phyloP scores from a whole-genome alignment of 1,140 invertebrate genomes.

The Drosophila grimshawi region DNA sequence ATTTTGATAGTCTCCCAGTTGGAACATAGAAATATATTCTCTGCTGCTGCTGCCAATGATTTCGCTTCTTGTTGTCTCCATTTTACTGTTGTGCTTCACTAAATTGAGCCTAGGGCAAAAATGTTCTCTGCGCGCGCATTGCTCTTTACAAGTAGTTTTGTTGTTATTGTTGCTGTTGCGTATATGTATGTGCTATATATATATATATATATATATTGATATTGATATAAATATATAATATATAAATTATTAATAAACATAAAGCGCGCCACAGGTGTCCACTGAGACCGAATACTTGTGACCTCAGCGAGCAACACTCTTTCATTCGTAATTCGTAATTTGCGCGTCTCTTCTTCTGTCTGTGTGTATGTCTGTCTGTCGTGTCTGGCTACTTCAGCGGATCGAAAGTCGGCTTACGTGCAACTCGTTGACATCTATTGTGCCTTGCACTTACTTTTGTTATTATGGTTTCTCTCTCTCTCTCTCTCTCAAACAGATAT shows the following conservation, averaged over 20 bases:
- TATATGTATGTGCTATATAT: background rate
- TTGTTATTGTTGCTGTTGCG: slow-evolving; percentile 31
- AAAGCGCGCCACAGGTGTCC: slow-evolving; percentile 80
- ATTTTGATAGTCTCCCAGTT: slow-evolving; percentile 47
- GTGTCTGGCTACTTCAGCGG: slow-evolving; percentile 2
- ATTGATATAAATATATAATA: slow-evolving; percentile 30
- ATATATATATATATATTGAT: too few species aligned
- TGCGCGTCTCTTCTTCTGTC: slow-evolving; percentile 6
- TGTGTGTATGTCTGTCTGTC: background rate
- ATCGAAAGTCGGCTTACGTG: slow-evolving; percentile 20
- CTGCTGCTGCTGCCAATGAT: slow-evolving; percentile 17
- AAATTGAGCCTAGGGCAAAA: slow-evolving; percentile 25
- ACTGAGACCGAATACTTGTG: slow-evolving; percentile 31
- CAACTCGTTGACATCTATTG: slow-evolving; percentile 22
- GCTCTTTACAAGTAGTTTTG: slow-evolving; percentile 29
- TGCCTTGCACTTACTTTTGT: slow-evolving; percentile 19
- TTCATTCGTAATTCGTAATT: slow-evolving; percentile 14
- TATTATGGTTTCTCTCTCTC: slow-evolving; percentile 5
- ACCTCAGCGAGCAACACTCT: slow-evolving; percentile 32
- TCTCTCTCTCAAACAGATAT: background rate
- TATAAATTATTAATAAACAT: slow-evolving; percentile 82
- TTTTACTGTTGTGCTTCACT: slow-evolving; percentile 20
- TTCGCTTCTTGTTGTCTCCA: slow-evolving; percentile 8
- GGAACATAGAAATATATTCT: slow-evolving; percentile 49
- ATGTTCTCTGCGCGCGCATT: slow-evolving; percentile 29